Percentiles rank a stretch among this genome's conserved stretches.
Evolutionary conservation across 2,113 vertebrate genomes (phyloP).

Genomic region (Clupea harengus): DNA sequence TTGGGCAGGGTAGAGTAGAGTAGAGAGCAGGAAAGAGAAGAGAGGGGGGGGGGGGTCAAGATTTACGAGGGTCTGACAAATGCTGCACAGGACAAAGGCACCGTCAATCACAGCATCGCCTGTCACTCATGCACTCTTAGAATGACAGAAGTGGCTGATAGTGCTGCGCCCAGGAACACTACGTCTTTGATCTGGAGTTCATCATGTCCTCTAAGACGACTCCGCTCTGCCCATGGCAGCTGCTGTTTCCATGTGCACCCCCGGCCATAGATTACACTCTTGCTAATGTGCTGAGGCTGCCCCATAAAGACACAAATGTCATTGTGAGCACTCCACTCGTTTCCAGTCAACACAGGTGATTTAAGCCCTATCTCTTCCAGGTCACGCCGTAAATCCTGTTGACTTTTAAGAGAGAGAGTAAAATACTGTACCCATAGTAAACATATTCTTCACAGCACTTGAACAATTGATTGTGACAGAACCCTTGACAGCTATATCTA

Average conservation of each 20-base stretch:
- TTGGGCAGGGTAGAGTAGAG: neutral
- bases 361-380: neutral
- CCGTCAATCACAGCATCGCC: constrained; percentile 15
- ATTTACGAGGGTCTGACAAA: constrained; percentile 40
- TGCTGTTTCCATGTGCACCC: neutral
- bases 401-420: neutral
- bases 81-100: constrained; percentile 28
- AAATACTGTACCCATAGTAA: neutral
- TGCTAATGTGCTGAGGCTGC: neutral
- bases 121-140: constrained; percentile 31
- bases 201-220: constrained; percentile 47
- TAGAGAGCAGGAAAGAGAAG: neutral
- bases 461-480: neutral
- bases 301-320: neutral
- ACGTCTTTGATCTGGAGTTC: constrained; percentile 41
- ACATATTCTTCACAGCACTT: neutral
- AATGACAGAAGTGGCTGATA: constrained; percentile 27
- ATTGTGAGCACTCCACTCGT: neutral
- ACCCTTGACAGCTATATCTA: neutral
- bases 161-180: constrained; percentile 2
- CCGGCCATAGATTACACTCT: neutral
- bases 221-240: neutral
- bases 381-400: neutral
- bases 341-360: constrained; percentile 12
- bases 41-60: too few species aligned